Base-by-base conservation (phyloP, 2,797 vertebrate species). In the Manis javanica region DNA sequence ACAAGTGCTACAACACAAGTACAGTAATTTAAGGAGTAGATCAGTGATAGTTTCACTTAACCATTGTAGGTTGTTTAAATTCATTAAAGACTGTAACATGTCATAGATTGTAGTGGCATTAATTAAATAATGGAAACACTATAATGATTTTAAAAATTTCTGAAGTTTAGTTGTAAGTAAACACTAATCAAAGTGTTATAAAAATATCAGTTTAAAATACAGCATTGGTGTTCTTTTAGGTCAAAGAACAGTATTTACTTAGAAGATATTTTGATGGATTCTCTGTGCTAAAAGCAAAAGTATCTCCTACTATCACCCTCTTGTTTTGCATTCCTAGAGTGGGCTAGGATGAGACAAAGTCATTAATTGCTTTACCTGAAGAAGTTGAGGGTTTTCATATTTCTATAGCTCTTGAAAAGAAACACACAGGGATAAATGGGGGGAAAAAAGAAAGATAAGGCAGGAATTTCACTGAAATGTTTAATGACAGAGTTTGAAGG, bases 201-300 rank as follows among this genome's bases (percentile, higher is more conserved):
- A 59, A 42, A 90, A 46, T 77, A 42, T 51, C 24, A 61, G 75
- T 92, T 63, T 72, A 74, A 92, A 78, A 89, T 59, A 42, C 5
- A 5, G 1, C 13, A 39, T 19, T 64, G 7, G 39, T 37, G 89
- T 71, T 95, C 24, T 82, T 11, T 39, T 64, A 12, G 24, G 3
- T 63, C 71, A 66, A 55, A 64, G 23, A 42, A 61, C 10, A 75
- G 10, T 46, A 29, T 79, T 90, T 85, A 53, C n/a, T 61, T 46
- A 84, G 37, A 64, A 31, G 37, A 15, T 24, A 53, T 19, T 53
- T 34, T 24, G 49, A 79, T 59, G 23, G 16, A 5, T 10, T 53
- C 1, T 63, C 15, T 92, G 8, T 39, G 11, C 24, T 31, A 2
- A 68, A 81, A 85, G 7, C 6, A 3, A 8, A 46, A 82, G 2